Evolutionary conservation across 2,797 vertebrate genomes (phyloP), one percentile per base, ranked within the genome.

Genomic region (Otolemur crassicaudatus): DNA sequence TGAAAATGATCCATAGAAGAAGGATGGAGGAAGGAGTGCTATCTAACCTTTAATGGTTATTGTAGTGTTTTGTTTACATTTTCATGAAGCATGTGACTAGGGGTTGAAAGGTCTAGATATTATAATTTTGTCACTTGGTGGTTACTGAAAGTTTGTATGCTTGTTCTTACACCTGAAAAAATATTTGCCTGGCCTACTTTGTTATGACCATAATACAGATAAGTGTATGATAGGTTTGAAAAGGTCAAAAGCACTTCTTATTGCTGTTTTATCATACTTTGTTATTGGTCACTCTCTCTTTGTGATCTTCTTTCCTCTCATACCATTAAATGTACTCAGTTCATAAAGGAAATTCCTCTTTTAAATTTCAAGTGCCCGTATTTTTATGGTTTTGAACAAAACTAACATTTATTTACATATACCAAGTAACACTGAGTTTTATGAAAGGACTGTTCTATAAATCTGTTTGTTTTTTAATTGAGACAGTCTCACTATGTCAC

Each of bases 161-260:
- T 46, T 93, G 11, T 90, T 83, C 90, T 27, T 56, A 40, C 29
- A 77, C 90, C 58, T 73, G 19, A 23, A 87, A 73, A 86, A 90
- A 83, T 67, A 96, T 61, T 92, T 77, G 16, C 29, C 56, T 89
- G 31, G 25, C 29, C 56, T 90, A 86, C 46, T 93, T 90, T 63
- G 34, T 87, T 81, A 23, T 63, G 49, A 91, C 79, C 56, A 67
- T 91, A 84, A 79, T 69, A 70, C 34, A 87, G 17, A 20, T 87
- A 79, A 10, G 23, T 95, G 5, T 94, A 16, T 84, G 72, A 91
- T 91, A 67, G 75, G 40, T 80, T 91, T 37, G 4, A 61, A 88
- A 95, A 91, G 46, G 29, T 85, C n/a, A 61, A 91, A 87, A 95
- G 7, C 27, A 63, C 37, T 79, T 23, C 12, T 37, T 8, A 31